Conservation (phyloP, 2,888 invertebrate genomes). For the Dusona sp. region DNA sequence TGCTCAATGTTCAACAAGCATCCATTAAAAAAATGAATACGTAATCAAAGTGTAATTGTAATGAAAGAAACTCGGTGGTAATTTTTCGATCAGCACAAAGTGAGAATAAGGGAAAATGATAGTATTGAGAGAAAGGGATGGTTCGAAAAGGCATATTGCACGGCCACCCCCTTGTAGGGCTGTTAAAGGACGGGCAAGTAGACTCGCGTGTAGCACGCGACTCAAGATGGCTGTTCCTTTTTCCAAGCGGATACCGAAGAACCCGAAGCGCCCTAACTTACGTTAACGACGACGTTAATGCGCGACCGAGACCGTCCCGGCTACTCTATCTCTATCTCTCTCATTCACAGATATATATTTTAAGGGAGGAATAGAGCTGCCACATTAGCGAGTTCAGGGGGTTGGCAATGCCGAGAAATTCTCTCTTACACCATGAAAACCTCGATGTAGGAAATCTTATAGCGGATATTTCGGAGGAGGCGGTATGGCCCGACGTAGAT, state of each 20-base stretch:
- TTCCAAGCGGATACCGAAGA: conserved; percentile 34
- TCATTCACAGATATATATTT: conserved; percentile 23
- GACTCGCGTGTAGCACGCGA: conserved; percentile 69
- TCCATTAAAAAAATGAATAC: neutral
- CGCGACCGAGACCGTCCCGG: conserved; percentile 67
- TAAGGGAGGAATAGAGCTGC: conserved; percentile 53
- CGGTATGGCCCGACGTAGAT: conserved; percentile 80
- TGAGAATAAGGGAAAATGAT: conserved; percentile 41
- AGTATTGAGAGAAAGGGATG: conserved; percentile 27
- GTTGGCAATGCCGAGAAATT: conserved; percentile 36
- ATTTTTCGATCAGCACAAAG: conserved; percentile 9
- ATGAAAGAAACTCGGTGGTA: neutral
- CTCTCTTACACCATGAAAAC: conserved; percentile 35
- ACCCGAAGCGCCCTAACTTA: conserved; percentile 68
- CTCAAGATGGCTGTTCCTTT: conserved; percentile 36
- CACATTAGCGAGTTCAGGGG: conserved; percentile 62
- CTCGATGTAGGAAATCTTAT: conserved; percentile 70
- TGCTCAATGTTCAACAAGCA: neutral
- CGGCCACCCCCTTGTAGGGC: conserved; percentile 58
- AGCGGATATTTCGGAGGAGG: conserved; percentile 65
- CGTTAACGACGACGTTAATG: conserved; percentile 75
- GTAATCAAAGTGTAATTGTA: neutral
- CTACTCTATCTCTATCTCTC: conserved; percentile 20
- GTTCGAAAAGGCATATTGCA: conserved; percentile 49
- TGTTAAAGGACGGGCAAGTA: conserved; percentile 61